Conservation (phyloP, 1,140 invertebrate species). For the Paraescarpia echinospica region DNA sequence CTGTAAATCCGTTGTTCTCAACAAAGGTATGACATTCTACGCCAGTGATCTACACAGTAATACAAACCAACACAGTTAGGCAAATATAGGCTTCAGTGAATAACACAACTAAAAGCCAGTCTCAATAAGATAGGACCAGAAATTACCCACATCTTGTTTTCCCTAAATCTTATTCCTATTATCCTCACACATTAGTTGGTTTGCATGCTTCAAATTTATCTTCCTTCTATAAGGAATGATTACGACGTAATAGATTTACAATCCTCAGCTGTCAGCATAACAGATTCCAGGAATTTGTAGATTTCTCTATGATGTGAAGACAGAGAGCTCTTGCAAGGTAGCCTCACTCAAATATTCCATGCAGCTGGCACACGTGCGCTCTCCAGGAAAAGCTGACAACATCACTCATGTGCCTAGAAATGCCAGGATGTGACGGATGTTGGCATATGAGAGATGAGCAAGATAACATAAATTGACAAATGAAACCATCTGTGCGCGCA, state of each 20-base stretch:
- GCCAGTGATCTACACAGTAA: no score
- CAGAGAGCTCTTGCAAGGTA: neutral
- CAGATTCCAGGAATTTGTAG: neutral
- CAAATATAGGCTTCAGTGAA: no score
- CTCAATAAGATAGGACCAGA: no score
- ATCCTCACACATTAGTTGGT: neutral
- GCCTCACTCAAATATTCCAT: neutral
- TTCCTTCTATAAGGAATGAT: neutral
- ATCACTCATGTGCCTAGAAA: neutral
- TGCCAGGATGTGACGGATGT: neutral
- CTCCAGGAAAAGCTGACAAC: neutral
- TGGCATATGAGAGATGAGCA: neutral
- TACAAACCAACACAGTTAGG: no score
- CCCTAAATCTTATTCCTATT: no score
- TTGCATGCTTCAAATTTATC: neutral
- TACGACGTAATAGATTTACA: neutral
- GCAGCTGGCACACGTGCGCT: neutral
- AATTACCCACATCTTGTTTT: no score
- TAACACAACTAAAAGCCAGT: no score
- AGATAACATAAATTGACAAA: neutral
- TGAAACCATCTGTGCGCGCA: neutral
- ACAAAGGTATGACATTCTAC: no score
- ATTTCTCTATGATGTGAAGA: neutral
- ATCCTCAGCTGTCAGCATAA: neutral
- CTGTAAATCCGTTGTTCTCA: no score